These are phyloP conservation scores for Chionodraco myersi DNA, from an alignment of 2,113 vertebrate genomes.

Conservation along the genomic window DNA sequence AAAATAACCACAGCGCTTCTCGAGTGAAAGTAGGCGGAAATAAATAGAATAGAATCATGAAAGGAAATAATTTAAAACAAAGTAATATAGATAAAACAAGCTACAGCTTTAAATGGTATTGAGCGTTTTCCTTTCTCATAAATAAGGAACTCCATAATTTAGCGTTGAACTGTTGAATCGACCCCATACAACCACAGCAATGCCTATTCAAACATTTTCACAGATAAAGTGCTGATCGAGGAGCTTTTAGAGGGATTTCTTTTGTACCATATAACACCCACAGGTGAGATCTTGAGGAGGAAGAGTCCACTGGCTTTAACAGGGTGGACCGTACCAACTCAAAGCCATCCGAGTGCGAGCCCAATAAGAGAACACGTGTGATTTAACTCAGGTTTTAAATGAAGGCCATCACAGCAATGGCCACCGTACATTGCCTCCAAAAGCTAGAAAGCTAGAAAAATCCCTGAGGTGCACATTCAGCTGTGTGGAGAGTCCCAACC, in stretches of 20 bases:
- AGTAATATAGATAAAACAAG: conserved; percentile 86
- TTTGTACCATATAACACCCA: conserved; percentile 79
- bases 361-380: conserved; percentile 46
- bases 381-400: conserved; percentile 65
- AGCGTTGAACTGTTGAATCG: conserved; percentile 74
- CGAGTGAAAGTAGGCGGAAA: conserved; percentile 86
- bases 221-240: conserved; percentile 86
- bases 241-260: conserved; percentile 78
- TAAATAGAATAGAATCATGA: conserved; percentile 88
- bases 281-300: conserved; percentile 59
- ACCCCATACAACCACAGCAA: conserved; percentile 73
- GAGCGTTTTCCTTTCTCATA: conserved; percentile 74
- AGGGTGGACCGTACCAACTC: conserved; percentile 44
- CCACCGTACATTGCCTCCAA: conserved; percentile 82
- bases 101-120: conserved; percentile 80
- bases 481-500: conserved; percentile 79
- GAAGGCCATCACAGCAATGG: conserved; percentile 81
- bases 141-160: conserved; percentile 75
- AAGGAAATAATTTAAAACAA: conserved; percentile 87
- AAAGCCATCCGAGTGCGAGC: conserved; percentile 32
- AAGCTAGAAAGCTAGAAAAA: conserved; percentile 81
- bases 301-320: conserved; percentile 67
- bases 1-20: conserved; percentile 84
- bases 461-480: conserved; percentile 87
- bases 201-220: conserved; percentile 80